Conservation (phyloP, 2,113 vertebrate species). For the Corvus moneduloides region DNA sequence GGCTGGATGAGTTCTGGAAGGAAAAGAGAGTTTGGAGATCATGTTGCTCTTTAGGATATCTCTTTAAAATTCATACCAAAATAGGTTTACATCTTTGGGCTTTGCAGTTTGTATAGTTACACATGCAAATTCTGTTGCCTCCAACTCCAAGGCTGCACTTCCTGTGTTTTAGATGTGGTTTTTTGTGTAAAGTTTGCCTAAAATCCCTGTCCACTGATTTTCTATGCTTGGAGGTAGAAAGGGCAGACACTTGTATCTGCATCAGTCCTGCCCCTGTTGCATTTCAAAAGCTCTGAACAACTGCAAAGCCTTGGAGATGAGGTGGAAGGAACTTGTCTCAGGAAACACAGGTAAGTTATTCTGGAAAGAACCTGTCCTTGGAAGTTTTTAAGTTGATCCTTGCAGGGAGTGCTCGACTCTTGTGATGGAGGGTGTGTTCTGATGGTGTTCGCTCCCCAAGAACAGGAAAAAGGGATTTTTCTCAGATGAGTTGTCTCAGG, state of each 20-base stretch:
- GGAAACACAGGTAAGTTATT: neutral
- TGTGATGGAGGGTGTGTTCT: neutral
- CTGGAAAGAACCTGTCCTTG: neutral
- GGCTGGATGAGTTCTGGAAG: neutral
- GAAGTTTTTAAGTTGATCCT: neutral
- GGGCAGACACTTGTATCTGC: neutral
- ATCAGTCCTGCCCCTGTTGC: neutral
- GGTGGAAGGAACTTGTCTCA: neutral
- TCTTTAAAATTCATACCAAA: conserved; percentile 17
- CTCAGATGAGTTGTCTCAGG: neutral
- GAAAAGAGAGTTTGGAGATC: neutral
- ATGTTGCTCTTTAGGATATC: neutral
- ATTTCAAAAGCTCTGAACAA: neutral
- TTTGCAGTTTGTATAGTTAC: neutral
- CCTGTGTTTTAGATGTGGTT: neutral
- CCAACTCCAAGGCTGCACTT: neutral
- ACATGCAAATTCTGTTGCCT: neutral
- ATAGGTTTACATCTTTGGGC: neutral
- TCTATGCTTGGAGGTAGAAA: neutral
- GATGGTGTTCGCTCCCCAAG: neutral
- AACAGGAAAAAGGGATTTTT: neutral
- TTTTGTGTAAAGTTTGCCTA: neutral
- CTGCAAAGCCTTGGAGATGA: neutral
- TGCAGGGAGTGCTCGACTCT: neutral
- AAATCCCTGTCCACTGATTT: neutral